Conservation (phyloP, 1,140 invertebrate species). For the Triops cancriformis region DNA sequence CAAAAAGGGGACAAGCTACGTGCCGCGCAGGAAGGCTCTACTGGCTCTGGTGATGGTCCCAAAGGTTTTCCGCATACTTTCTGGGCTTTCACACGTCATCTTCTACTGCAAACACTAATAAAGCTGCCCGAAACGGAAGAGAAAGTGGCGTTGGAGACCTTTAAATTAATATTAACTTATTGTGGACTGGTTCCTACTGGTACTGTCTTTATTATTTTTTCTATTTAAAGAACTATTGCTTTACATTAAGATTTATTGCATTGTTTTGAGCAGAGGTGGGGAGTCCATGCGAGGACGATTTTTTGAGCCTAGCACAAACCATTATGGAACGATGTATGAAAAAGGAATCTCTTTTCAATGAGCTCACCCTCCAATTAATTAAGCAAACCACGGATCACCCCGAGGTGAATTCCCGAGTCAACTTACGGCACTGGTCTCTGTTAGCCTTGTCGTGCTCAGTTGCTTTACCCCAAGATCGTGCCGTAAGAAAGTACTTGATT, state of each 20-base stretch:
- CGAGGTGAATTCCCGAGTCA: conserved; percentile 80
- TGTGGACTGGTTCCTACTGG: conserved; percentile 57
- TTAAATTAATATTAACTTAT: conserved; percentile 56
- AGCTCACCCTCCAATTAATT: conserved; percentile 85
- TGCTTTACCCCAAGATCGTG: conserved; percentile 70
- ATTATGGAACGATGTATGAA: conserved; percentile 83
- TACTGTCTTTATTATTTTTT: too few relatives aligned
- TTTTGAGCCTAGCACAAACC: conserved; percentile 74
- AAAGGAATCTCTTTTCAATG: conserved; percentile 76
- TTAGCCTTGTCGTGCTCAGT: conserved; percentile 80
- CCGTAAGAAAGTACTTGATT: conserved; percentile 77
- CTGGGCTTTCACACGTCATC: conserved; percentile 80
- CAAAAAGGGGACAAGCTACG: conserved; percentile 75
- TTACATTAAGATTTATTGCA: neutral
- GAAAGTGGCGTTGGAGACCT: conserved; percentile 63
- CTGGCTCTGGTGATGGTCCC: conserved; percentile 61
- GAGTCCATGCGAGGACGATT: conserved; percentile 66
- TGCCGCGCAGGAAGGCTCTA: conserved; percentile 58
- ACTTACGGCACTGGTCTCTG: conserved; percentile 83
- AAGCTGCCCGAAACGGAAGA: conserved; percentile 79
- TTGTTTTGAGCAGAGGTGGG: conserved; percentile 41
- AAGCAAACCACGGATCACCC: conserved; percentile 82
- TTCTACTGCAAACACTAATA: conserved; percentile 68
- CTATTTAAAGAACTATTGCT: neutral
- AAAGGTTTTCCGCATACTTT: conserved; percentile 76